A percentile compares a stretch with the other conserved stretches of the same genome.
These are phyloP conservation scores for Drosophila carrolli DNA, from an alignment of 1,140 invertebrate genomes.

Conservation along the genomic window DNA sequence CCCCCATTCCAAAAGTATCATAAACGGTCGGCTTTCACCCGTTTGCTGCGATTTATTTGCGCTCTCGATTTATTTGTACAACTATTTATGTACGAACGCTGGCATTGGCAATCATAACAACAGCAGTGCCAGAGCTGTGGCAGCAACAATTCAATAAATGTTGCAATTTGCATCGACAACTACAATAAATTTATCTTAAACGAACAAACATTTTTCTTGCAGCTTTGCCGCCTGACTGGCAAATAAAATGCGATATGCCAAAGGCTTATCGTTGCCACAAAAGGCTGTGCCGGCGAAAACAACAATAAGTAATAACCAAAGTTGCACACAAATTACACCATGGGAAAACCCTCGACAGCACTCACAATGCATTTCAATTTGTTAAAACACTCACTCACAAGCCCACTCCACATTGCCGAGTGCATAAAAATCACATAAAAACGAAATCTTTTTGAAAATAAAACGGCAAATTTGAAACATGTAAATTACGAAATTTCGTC, in stretches of 20 bases:
- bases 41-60: slow-evolving; percentile 68
- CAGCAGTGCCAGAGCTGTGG: slow-evolving; percentile 6
- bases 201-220: slow-evolving; percentile 81
- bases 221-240: slow-evolving; percentile 56
- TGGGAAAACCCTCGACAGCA: slow-evolving; percentile 34
- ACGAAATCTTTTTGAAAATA: neutral
- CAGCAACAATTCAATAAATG: slow-evolving; percentile 78
- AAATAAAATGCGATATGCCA: slow-evolving; percentile 75
- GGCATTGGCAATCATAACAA: slow-evolving; percentile 41
- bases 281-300: slow-evolving; percentile 42
- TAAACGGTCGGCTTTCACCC: slow-evolving; percentile 55
- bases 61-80: slow-evolving; percentile 71
- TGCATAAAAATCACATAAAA: slow-evolving; percentile 32
- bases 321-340: slow-evolving; percentile 30
- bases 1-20: slow-evolving; percentile 45
- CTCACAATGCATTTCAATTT: slow-evolving; percentile 75
- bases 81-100: slow-evolving; percentile 75
- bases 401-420: slow-evolving; percentile 3
- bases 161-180: slow-evolving; percentile 78
- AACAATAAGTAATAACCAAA: slow-evolving; percentile 51
- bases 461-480: slow-evolving; percentile 7
- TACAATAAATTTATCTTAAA: slow-evolving; percentile 82
- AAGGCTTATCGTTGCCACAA: slow-evolving; percentile 76
- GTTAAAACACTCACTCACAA: slow-evolving; percentile 35
- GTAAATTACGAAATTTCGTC: slow-evolving; percentile 38